Conservation (phyloP, 2,888 invertebrate species). For the Cheilosia vernalis region DNA sequence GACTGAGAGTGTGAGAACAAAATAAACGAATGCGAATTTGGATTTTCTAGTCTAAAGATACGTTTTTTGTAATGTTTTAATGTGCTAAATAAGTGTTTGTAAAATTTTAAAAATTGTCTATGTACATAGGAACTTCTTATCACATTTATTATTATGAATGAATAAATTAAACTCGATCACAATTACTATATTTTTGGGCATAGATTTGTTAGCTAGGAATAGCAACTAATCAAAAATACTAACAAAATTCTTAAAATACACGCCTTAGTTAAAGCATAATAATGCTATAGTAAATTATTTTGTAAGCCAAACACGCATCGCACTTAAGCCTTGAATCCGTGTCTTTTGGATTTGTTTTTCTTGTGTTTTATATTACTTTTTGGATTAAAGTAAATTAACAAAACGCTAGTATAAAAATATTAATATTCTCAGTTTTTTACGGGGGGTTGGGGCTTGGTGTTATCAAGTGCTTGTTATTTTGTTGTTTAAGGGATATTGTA, state of each 20-base stretch:
- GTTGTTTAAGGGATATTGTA: constrained; percentile 18
- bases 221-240: constrained; percentile 8
- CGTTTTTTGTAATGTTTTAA: constrained; percentile 24
- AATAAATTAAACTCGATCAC: constrained; percentile 51
- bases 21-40: constrained; percentile 30
- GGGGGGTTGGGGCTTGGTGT: constrained; percentile 25
- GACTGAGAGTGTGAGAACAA: constrained; percentile 51
- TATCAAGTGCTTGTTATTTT: constrained; percentile 58
- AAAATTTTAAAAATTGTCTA: constrained; percentile 46
- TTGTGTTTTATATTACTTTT: not conserved
- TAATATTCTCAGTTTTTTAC: constrained; percentile 13
- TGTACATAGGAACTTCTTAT: constrained; percentile 71
- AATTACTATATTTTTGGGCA: constrained; percentile 52
- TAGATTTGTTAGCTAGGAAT: constrained; percentile 44
- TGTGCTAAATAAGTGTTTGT: constrained; percentile 48
- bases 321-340: constrained; percentile 38
- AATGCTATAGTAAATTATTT: constrained; percentile 24
- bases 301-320: constrained; percentile 30
- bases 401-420: constrained; percentile 51
- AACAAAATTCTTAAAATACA: constrained; percentile 31
- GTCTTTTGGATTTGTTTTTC: not conserved
- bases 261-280: constrained; percentile 53
- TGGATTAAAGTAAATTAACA: constrained; percentile 36
- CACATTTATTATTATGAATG: constrained; percentile 52
- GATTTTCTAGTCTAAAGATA: constrained; percentile 40